Evolutionary conservation across 1,140 invertebrate genomes (phyloP).

Genomic region (Calosoma granatense): DNA sequence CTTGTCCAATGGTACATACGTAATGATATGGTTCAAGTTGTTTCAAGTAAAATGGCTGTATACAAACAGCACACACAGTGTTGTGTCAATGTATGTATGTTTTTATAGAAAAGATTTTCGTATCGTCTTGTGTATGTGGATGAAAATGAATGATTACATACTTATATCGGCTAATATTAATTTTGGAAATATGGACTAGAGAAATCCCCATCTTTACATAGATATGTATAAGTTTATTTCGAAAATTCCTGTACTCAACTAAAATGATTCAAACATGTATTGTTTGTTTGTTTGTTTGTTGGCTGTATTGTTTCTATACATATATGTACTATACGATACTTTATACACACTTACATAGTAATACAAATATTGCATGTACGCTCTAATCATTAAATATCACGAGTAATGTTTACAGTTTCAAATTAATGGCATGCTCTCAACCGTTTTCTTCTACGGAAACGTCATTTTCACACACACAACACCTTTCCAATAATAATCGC

Average conservation of each 20-base stretch:
- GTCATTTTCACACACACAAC: too few species aligned
- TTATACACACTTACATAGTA: conserved; percentile 2
- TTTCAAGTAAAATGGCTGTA: too few species aligned
- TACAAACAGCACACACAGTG: too few species aligned
- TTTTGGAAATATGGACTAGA: not conserved
- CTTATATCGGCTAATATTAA: too few species aligned
- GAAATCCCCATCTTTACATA: not conserved
- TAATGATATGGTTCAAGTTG: not conserved
- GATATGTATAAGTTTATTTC: not conserved
- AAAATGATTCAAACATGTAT: not conserved
- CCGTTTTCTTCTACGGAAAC: not conserved
- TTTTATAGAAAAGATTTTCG: too few species aligned
- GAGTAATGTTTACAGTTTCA: not conserved
- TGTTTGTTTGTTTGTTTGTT: not conserved
- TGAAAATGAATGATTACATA: too few species aligned
- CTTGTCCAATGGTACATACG: too few species aligned
- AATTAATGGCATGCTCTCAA: conserved; percentile 4
- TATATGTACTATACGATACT: not conserved
- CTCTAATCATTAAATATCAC: conserved; percentile 5
- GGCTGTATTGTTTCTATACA: not conserved
- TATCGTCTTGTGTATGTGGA: too few species aligned
- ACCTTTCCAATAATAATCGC: not conserved
- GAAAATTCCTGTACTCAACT: not conserved
- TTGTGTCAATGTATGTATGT: too few species aligned
- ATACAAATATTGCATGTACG: conserved; percentile 1